Conservation (phyloP, 1,140 invertebrate genomes). For the Diachasma alloeum region DNA sequence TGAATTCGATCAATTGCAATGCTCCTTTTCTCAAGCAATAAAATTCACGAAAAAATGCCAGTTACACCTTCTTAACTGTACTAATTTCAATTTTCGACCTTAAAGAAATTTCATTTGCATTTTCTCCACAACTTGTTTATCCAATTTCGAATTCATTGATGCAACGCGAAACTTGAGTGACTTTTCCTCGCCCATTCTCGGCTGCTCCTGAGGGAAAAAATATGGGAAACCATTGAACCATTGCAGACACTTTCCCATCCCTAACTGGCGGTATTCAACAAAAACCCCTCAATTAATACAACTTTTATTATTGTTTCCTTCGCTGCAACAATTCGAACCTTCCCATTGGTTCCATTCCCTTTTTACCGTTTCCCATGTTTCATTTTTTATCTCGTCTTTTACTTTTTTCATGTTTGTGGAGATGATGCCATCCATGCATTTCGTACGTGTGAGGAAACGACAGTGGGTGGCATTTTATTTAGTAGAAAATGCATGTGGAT, state of each 20-base stretch:
- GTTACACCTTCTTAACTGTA: too few species aligned
- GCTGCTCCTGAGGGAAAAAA: not conserved
- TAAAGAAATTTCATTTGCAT: not conserved
- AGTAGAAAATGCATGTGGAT: not conserved
- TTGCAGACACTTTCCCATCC: not conserved
- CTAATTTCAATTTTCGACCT: not conserved
- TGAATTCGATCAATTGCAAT: too few species aligned
- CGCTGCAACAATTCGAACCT: conserved; percentile 45
- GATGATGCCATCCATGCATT: not conserved
- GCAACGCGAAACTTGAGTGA: not conserved
- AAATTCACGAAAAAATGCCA: too few species aligned
- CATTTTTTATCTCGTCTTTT: not conserved
- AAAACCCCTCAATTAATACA: conserved; percentile 55
- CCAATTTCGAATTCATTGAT: not conserved
- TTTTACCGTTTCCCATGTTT: not conserved
- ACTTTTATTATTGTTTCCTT: conserved; percentile 60
- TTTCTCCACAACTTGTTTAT: not conserved
- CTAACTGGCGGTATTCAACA: not conserved
- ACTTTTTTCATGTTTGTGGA: not conserved
- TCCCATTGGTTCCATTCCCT: conserved; percentile 8
- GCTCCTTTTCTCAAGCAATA: too few species aligned
- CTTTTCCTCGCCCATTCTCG: not conserved
- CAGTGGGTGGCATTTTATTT: not conserved
- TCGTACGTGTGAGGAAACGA: not conserved
- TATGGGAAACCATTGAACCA: not conserved